Percentiles rank a stretch among this genome's conserved stretches.
Conservation (phyloP, 2,888 invertebrate genomes). For the Rutpela maculata region DNA sequence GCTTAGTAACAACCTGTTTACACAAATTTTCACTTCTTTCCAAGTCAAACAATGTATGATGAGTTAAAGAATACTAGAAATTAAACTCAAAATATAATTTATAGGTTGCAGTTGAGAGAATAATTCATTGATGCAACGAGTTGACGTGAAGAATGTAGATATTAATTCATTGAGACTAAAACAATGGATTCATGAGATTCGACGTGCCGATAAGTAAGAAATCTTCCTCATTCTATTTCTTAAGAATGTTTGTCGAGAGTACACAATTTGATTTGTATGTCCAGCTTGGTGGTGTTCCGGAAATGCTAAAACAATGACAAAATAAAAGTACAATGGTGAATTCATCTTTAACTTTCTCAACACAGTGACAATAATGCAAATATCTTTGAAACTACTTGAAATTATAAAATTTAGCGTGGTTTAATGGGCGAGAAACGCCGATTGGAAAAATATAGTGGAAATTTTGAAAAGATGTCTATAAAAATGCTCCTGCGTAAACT, state of each 20-base stretch:
- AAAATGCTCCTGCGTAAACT: too few species aligned
- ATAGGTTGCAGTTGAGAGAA: conserved; percentile 43
- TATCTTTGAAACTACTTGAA: not conserved
- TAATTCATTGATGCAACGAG: conserved; percentile 59
- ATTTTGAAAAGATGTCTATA: too few species aligned
- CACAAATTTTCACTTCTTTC: conserved; percentile 29
- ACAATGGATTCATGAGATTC: conserved; percentile 65
- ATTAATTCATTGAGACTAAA: conserved; percentile 64
- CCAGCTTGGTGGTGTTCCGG: conserved; percentile 56
- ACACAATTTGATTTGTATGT: conserved; percentile 60
- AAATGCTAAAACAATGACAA: conserved; percentile 56
- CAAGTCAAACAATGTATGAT: conserved; percentile 38
- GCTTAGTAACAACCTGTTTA: conserved; percentile 14
- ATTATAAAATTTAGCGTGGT: not conserved
- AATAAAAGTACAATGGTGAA: conserved; percentile 25
- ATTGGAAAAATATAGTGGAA: too few species aligned
- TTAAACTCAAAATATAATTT: conserved; percentile 36
- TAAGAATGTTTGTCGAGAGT: conserved; percentile 55
- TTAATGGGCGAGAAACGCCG: too few species aligned
- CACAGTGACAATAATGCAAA: not conserved
- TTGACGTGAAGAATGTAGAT: conserved; percentile 64
- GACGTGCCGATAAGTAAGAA: conserved; percentile 63
- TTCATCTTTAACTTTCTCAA: conserved; percentile 18
- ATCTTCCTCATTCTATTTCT: conserved; percentile 62
- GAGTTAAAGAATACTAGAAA: conserved; percentile 32